Base-by-base conservation (phyloP, 2,113 vertebrate species). In the Ia io region DNA sequence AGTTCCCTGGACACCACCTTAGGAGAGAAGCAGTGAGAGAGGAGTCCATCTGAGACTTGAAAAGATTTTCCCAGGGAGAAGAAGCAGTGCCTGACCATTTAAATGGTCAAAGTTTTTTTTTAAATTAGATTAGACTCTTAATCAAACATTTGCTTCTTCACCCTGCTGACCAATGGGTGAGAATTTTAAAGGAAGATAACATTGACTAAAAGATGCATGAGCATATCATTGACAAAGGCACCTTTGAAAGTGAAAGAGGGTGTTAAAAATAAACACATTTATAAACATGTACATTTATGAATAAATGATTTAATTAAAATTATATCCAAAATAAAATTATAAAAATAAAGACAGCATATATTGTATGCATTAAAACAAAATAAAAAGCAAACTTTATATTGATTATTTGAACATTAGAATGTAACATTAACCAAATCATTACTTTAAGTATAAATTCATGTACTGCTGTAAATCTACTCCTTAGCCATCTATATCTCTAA, bases 121-220 rank as follows among this genome's bases (percentile, higher is more conserved):
- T 28, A 61, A 61, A 37, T 63, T 23, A 84, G 22, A 22, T 79
- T 90, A 90, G 56, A 30, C 79, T 63, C 79, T 56, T 86, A 70
- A 28, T 87, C 20, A 88, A 80, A 44, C 37, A 91, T 65, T 9
- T 6, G 11, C 11, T 70, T 9, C 4, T 28, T 40, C 56, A 89
- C 1, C 2, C 6, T 74, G 35, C 28, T 56, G 20, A 79, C 32
- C 65, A 80, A 4, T 44, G 30, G 51, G 11, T 56, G 2, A 22
- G n/a, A 93, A 74, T 91, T 93, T 88, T 93, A 71, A 84, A 80
- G 40, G 44, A 96, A 69, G 18, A 84, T 32, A 16, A 70, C 5
- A 44, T 18, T 65, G 9, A 88, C 74, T 94, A 49, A 84, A 88
- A 79, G 11, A 13, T 71, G 69, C 83, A 83, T 42, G 42, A 69